Evolutionary conservation across 2,113 vertebrate genomes (phyloP), one percentile per base, ranked within the genome.

Genomic region (Colossoma macropomum): DNA sequence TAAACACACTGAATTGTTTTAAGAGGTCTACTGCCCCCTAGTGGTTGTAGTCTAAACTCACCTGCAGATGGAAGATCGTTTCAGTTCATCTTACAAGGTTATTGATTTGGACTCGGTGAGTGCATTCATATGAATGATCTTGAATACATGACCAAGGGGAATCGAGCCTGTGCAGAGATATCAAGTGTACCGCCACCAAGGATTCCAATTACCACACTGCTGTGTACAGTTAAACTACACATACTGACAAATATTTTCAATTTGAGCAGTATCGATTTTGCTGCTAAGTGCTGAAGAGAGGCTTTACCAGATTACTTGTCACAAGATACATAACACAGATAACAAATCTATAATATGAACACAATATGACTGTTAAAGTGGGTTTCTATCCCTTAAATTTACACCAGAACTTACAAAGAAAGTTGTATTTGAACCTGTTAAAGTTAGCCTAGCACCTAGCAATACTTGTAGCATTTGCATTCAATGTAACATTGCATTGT

Each of bases 241-340:
- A 83, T 78, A 75, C 85, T 70, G 81, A 84, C 72, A 85, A 69
- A 87, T 86, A 87, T 76, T 74, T 87, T 91, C 77, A 45, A 85
- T 91, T 87, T 92, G 75, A 88, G 86, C 75, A 71, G 75, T 83
- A 92, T 91, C 81, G 89, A 92, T 92, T 91, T 86, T 79, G 68
- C 23, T 68, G 48, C 68, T 65, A 30, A 45, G 45, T 65, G 10
- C 59, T 65, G 59, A 79, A 80, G 77, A 1, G 5, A 38, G 50
- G 17, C 59, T 32, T 28, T n/a, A n/a, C 34, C 32, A 60, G 38
- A 79, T 82, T 41, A 81, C 66, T 65, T 59, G 70, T 77, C 23
- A 82, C 25, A 59, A 19, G 32, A 59, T 60, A 79, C 32, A 75
- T 76, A 63, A 66, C 71, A 75, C 41, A 27, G 25, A 72, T 34